A percentile compares a stretch with the other conserved stretches of the same genome.
Conservation (phyloP, 2,113 vertebrate species). For the Prolemur simus region DNA sequence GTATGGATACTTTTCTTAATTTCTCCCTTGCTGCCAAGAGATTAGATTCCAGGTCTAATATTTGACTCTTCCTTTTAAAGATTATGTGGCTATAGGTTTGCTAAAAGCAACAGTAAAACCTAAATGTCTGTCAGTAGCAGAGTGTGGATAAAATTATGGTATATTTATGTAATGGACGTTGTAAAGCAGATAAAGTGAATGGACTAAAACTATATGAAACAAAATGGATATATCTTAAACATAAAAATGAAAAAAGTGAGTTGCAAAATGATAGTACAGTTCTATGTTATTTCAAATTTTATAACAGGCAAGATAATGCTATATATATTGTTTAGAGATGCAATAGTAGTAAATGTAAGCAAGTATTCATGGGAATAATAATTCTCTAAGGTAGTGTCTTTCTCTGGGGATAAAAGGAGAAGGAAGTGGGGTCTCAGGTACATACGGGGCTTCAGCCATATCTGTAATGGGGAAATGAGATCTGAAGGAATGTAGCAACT, state of each 20-base stretch:
- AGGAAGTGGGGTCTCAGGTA: not conserved
- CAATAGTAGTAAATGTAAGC: not conserved
- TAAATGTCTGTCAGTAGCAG: not conserved
- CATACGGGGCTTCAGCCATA: not conserved
- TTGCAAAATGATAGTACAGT: not conserved
- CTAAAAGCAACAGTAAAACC: not conserved
- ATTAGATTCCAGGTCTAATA: not conserved
- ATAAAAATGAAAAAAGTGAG: conserved; percentile 11
- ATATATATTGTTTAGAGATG: not conserved
- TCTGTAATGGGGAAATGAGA: not conserved
- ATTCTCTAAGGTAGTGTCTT: not conserved
- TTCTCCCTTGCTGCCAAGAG: not conserved
- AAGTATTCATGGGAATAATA: not conserved
- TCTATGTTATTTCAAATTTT: conserved; percentile 29
- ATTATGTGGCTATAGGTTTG: not conserved
- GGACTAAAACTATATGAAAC: not conserved
- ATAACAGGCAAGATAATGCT: not conserved
- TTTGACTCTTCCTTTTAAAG: not conserved
- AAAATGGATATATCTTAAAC: not conserved
- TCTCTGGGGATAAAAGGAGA: not conserved
- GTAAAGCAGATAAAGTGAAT: not conserved
- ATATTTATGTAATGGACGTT: not conserved
- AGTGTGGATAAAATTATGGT: not conserved
- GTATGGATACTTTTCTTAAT: not conserved
- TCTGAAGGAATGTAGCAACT: not conserved